Percentiles rank a stretch among this genome's conserved stretches.
phyloP scores from a whole-genome alignment of 2,113 vertebrate species.

The Bubo scandiacus region DNA sequence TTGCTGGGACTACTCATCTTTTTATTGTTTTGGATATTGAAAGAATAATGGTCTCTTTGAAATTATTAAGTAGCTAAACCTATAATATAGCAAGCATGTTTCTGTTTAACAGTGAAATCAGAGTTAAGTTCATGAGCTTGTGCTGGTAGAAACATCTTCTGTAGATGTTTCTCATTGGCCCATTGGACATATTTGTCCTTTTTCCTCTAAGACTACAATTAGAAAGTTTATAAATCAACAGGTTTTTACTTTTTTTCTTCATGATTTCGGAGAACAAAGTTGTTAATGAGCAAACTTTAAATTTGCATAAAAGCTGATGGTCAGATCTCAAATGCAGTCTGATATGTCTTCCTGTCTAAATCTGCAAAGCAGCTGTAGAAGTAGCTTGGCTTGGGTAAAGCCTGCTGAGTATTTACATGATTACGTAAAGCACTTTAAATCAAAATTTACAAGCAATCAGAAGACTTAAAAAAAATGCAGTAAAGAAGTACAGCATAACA shows the following conservation, averaged over 20 bases:
- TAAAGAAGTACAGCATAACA: conserved; percentile 52
- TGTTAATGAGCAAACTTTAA: background rate
- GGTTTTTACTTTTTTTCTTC: background rate
- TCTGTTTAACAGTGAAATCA: background rate
- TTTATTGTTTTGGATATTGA: background rate
- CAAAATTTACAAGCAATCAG: conserved; percentile 66
- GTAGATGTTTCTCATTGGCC: background rate
- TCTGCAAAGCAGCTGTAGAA: conserved; percentile 33
- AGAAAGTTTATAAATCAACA: background rate
- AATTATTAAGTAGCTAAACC: background rate
- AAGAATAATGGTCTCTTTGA: background rate
- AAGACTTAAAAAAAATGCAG: conserved; percentile 48
- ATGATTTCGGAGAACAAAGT: background rate
- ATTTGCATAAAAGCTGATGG: background rate
- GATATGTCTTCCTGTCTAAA: conserved; percentile 10
- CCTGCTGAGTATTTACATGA: conserved; percentile 49
- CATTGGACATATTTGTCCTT: background rate
- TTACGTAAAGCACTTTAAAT: conserved; percentile 62
- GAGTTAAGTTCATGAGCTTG: background rate
- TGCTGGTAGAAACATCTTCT: background rate
- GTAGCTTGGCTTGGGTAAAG: conserved; percentile 20
- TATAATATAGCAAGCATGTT: background rate
- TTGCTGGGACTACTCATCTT: background rate
- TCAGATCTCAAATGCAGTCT: background rate
- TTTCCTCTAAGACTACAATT: background rate